Base-by-base conservation (phyloP, 1,140 invertebrate genomes). In the Cherax destructor region DNA sequence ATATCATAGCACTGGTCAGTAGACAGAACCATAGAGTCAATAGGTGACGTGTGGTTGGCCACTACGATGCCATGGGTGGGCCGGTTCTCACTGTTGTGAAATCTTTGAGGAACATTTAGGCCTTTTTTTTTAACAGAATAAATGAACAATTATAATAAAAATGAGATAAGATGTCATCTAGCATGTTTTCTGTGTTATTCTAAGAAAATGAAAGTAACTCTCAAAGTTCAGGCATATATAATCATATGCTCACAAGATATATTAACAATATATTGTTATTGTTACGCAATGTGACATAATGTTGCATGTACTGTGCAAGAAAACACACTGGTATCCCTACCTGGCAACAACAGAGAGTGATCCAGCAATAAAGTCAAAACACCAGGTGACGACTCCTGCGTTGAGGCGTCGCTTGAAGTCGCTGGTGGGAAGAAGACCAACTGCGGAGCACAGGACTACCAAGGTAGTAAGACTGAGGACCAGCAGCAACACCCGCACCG, bases 1-100 rank as follows among this genome's bases (percentile, higher is more conserved):
- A 99, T 95, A 72, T 99, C 99, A 95, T 99, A 99, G 94, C 97
- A 97, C 94, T 99, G 99, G 95, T 99, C 99, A 95, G 98, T 98
- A 96, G 99, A 98, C 72, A 99, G 96, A 91, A 99, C 97, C 90
- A 99, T 96, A 76, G 98, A 98, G 95, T 99, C 99, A 80, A 96
- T 95, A 5, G 96, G 97, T 52, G 97, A 97, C 0, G 98, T 99
- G 95, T 99, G 98, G 95, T 99, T 99, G 84, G 98, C 98, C 76
- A 99, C 98, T 95, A 97, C 98, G 93, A 98, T 97, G 24, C 97
- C 97, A 86, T 93, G 93, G n/a, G 4, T 56, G 69, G 97, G 97
- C 94, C 95, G 95, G 94, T 94, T 93, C 79, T 94, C 91, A 13
- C 88, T 91, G 92, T 95, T 94, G 92, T 96, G 95, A 93, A 95